These are phyloP conservation scores for Thrips palmi DNA, from an alignment of 1,140 invertebrate genomes.

Conservation along the genomic window DNA sequence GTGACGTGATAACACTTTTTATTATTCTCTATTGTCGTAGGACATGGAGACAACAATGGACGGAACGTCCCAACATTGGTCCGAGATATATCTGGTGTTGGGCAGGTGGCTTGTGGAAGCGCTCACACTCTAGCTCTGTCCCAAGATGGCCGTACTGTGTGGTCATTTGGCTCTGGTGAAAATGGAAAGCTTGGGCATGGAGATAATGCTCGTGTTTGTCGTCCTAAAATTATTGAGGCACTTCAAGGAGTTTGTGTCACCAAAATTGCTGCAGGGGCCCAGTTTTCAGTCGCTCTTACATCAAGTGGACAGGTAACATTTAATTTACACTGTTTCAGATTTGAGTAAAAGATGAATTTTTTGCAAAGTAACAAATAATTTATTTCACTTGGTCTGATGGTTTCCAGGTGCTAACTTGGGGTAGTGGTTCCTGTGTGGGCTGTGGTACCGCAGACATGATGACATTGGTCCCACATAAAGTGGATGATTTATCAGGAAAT, in stretches of 20 bases:
- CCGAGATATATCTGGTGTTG: conserved; percentile 31
- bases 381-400: conserved; percentile 7
- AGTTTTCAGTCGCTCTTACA: conserved; percentile 40
- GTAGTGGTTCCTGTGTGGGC: conserved; percentile 37
- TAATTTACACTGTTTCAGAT: conserved; percentile 1
- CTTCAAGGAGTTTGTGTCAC: conserved; percentile 36
- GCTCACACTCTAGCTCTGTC: conserved; percentile 42
- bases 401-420: conserved; percentile 41
- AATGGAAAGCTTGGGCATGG: conserved; percentile 42
- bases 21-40: conserved; percentile 18
- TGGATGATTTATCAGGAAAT: conserved; percentile 22
- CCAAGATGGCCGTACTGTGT: conserved; percentile 38
- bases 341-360: conserved; percentile 6
- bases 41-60: conserved; percentile 32
- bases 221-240: conserved; percentile 41
- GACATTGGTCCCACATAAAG: conserved; percentile 27
- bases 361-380: conserved; percentile 1
- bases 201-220: conserved; percentile 30
- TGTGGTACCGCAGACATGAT: conserved; percentile 34
- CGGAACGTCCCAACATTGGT: conserved; percentile 36
- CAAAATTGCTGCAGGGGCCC: conserved; percentile 36
- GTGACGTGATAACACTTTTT: too few species aligned
- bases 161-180: conserved; percentile 44
- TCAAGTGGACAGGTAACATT: conserved; percentile 28
- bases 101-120: conserved; percentile 41